These are phyloP conservation scores for Magallana angulata DNA, from an alignment of 1,140 invertebrate species.

Conservation along the genomic window DNA sequence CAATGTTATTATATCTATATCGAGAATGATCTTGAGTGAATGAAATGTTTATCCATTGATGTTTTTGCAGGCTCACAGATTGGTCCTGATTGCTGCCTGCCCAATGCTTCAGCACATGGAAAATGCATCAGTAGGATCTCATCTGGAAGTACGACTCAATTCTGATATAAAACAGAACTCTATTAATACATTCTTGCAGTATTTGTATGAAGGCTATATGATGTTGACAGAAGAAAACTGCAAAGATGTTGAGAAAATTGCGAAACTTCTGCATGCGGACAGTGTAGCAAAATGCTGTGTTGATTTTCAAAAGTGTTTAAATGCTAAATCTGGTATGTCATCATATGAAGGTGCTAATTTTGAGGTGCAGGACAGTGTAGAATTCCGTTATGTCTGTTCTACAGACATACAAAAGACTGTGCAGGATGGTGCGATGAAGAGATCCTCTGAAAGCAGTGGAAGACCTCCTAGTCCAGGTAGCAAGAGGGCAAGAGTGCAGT, in stretches of 20 bases:
- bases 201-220: conserved; percentile 63
- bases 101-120: conserved; percentile 63
- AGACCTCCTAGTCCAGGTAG: conserved; percentile 53
- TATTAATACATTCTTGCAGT: conserved; percentile 59
- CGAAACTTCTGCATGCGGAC: conserved; percentile 59
- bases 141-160: conserved; percentile 58
- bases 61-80: conserved; percentile 55
- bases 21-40: no score
- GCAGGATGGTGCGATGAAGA: conserved; percentile 53
- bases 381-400: conserved; percentile 55
- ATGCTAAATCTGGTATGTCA: conserved; percentile 49
- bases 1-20: no score
- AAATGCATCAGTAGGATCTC: conserved; percentile 56
- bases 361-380: conserved; percentile 46
- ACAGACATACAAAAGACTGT: conserved; percentile 55
- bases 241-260: conserved; percentile 58
- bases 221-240: conserved; percentile 61
- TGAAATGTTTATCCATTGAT: background rate
- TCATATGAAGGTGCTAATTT: conserved; percentile 50
- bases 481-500: conserved; percentile 47
- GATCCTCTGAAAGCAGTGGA: conserved; percentile 38
- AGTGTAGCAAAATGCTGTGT: conserved; percentile 58
- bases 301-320: conserved; percentile 59
- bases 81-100: conserved; percentile 61
- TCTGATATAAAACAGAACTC: conserved; percentile 59